Conservation (phyloP, 2,797 vertebrate species). For the Spea hammondii region DNA sequence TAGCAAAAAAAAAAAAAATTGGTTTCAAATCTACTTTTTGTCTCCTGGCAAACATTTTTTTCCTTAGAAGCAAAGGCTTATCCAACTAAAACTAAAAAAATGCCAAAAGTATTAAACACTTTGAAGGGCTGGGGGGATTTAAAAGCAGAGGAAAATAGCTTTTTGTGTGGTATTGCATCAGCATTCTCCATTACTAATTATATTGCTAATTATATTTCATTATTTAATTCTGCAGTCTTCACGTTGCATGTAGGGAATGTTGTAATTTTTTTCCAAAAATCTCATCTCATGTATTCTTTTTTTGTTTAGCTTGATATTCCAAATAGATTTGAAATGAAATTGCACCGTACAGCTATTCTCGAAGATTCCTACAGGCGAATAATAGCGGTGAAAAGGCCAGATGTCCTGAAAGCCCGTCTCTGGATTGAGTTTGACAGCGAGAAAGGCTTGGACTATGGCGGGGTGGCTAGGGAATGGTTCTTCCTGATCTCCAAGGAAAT, state of each 20-base stretch:
- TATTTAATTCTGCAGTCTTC: neutral
- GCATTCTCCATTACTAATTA: neutral
- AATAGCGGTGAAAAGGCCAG: conserved; percentile 83
- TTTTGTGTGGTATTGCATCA: neutral
- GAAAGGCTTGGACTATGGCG: conserved; percentile 94
- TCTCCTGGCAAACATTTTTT: no score
- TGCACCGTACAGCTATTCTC: conserved; percentile 80
- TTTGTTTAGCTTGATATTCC: conserved; percentile 84
- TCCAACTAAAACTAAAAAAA: no score
- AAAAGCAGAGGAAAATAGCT: no score
- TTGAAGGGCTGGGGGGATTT: no score
- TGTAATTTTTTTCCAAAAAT: neutral
- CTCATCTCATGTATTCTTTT: neutral
- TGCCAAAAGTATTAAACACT: no score
- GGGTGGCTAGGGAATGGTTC: conserved; percentile 95
- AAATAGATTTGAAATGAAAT: conserved; percentile 93
- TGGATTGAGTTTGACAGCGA: conserved; percentile 97
- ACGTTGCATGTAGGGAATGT: neutral
- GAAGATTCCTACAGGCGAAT: conserved; percentile 94
- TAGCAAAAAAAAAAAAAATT: no score
- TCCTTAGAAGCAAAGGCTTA: no score
- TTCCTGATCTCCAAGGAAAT: conserved; percentile 98
- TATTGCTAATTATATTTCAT: neutral
- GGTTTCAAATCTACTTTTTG: no score
- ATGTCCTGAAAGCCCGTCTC: conserved; percentile 90